phyloP scores from a whole-genome alignment of 1,140 invertebrate species.

The Andrena cerasifolii region DNA sequence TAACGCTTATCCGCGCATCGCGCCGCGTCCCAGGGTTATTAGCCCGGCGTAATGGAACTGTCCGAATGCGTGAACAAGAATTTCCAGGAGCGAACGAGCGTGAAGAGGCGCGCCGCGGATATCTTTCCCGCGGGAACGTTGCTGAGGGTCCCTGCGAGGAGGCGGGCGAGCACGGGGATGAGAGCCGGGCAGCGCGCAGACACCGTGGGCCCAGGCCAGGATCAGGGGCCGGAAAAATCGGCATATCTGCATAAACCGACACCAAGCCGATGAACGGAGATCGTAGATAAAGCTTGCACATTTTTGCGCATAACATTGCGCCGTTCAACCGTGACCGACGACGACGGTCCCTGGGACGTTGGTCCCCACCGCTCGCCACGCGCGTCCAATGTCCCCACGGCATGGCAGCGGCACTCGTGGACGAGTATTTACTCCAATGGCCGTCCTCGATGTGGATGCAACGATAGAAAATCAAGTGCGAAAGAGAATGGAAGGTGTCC shows the following conservation, averaged over 20 bases:
- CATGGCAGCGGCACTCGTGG: slow-evolving; percentile 6
- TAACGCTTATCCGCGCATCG: slow-evolving; percentile 19
- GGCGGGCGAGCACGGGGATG: neutral
- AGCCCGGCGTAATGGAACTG: slow-evolving; percentile 26
- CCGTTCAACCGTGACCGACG: slow-evolving; percentile 40
- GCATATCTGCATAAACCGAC: slow-evolving; percentile 50
- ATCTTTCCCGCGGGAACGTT: slow-evolving; percentile 6
- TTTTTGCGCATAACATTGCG: slow-evolving; percentile 44
- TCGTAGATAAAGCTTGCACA: slow-evolving; percentile 28
- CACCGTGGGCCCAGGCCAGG: neutral
- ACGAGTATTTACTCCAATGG: slow-evolving; percentile 25
- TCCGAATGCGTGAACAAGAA: slow-evolving; percentile 40
- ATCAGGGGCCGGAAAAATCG: slow-evolving; percentile 39
- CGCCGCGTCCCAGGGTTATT: slow-evolving; percentile 13
- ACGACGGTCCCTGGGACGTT: neutral
- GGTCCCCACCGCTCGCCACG: neutral
- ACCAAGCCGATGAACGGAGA: slow-evolving; percentile 45
- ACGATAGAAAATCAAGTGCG: neutral
- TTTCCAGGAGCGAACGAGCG: slow-evolving; percentile 28
- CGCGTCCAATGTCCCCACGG: neutral
- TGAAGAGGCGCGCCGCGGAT: neutral
- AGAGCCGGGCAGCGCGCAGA: neutral
- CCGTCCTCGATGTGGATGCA: slow-evolving; percentile 8
- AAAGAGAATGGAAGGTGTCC: slow-evolving; percentile 10
- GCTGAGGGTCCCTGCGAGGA: neutral